Evolutionary conservation across 2,888 invertebrate species (phyloP), one percentile per base, ranked within the genome.

Genomic region (Helicoverpa assulta): DNA sequence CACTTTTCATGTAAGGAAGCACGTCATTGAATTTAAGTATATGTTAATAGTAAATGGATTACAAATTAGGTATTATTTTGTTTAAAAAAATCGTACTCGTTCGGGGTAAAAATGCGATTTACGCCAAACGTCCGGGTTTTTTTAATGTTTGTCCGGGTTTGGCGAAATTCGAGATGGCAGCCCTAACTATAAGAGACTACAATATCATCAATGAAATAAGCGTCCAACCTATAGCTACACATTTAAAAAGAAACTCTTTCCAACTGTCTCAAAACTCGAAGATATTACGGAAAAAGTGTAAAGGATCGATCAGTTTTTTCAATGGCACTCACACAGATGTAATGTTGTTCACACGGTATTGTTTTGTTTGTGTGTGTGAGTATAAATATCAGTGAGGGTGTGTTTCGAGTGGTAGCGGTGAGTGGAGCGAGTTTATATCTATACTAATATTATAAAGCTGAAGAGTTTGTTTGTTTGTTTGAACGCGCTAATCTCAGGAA

Each of bases 301-400:
- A 73, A 84, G 83, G 84, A 86, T 87, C 65, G 76, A 69, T 40
- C 33, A 57, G n/a, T 63, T 82, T 82, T 85, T 74, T 86, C 77
- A 86, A 85, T 85, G 83, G 68, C 54, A 81, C 81, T 61, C 78
- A 82, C 83, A 86, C 86, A 82, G 61, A 60, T 16, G 60, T 53
- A 57, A 0, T 53, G 37, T 70, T 82, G 80, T 84, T 56, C 59
- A 80, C 70, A 65, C 69, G 67, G 51, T 75, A 43, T 58, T 63
- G 57, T 60, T 71, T 47, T 78, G 69, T 73, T 70, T 75, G 80
- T 82, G 80, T 81, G 83, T 81, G 83, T 81, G 76, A 78, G 88
- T 90, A 88, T 89, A 88, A 85, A 87, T 89, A 88, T 89, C 83
- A 77, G 47, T 58, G 6, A n/a, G 6, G 57, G 71, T 76, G 29